phyloP scores from a whole-genome alignment of 2,888 invertebrate genomes.

The Stramonita haemastoma region DNA sequence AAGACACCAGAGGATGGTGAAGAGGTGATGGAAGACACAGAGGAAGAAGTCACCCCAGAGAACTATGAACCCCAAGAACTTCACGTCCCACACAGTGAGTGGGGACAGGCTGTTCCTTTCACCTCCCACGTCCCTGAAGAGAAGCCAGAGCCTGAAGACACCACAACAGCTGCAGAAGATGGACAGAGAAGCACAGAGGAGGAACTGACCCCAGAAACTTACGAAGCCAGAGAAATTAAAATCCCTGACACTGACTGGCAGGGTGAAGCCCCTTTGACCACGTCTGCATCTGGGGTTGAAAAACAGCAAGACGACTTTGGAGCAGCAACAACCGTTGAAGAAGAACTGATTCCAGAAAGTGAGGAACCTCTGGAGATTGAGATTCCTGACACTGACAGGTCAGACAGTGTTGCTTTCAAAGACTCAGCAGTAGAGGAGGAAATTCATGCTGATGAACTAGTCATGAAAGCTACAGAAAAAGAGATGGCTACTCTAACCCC shows the following conservation, averaged over 20 bases:
- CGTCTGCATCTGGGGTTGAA: neutral
- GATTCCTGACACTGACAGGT: neutral
- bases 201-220: neutral
- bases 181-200: neutral
- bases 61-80: slow-evolving; percentile 17
- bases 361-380: slow-evolving; percentile 18
- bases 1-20: neutral
- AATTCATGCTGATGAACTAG: too few relatives aligned
- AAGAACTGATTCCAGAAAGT: neutral
- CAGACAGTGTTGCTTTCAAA: neutral
- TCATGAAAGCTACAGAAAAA: neutral
- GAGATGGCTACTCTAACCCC: neutral
- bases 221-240: neutral
- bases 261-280: neutral
- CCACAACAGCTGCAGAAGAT: neutral
- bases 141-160: neutral
- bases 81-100: neutral
- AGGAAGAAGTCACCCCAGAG: neutral
- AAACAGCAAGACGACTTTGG: neutral
- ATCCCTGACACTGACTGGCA: neutral
- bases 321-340: neutral
- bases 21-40: neutral
- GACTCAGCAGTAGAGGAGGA: too few relatives aligned
- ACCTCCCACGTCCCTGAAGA: neutral
- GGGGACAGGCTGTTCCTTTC: neutral